Evolutionary conservation across 2,113 vertebrate species (phyloP), one percentile per base, ranked within the genome.

Genomic region (Riparia riparia): DNA sequence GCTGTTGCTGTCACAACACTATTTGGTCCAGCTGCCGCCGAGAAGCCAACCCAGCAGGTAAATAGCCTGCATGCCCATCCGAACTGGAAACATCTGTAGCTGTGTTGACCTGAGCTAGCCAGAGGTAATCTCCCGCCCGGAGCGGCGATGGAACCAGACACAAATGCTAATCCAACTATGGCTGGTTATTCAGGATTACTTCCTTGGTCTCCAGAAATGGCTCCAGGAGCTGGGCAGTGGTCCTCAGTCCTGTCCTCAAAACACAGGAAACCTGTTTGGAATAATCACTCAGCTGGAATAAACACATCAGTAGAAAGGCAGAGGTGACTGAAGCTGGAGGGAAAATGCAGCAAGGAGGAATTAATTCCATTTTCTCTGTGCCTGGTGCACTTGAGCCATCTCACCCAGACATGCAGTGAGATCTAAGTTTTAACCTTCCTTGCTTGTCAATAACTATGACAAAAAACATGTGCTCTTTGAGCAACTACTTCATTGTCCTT

Each of bases 301-400:
- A 69, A 17, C 11, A 7, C 7, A 2, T 25, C 21, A 73, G 7
- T 28, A 25, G 24, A 84, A 80, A 95, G 31, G 18, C 47, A 78
- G 44, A 87, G 39, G 29, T 76, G 47, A 42, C 18, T 29, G 56
- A 22, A 74, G 32, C 45, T 79, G 45, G 57, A 84, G n/a, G 18
- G 50, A 3, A 10, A 63, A 63, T 50, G 34, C 51, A 90, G 4
- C 7, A 69, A 58, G 28, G 26, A 64, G 26, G 32, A 77, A 47
- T 39, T 54, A 41, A 77, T 69, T 66, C 16, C 44, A 4, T 60
- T 32, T 63, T 82, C 28, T 56, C 34, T 78, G 21, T 63, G 31
- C 19, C 14, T 1, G 0, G 3, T 68, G 17, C n/a, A 53, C 0
- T 0, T 14, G 13, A 92, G 5, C 18, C 32, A 28, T 28, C 77